Conservation (phyloP, 2,113 vertebrate genomes). For the Gasterosteus aculeatus region DNA sequence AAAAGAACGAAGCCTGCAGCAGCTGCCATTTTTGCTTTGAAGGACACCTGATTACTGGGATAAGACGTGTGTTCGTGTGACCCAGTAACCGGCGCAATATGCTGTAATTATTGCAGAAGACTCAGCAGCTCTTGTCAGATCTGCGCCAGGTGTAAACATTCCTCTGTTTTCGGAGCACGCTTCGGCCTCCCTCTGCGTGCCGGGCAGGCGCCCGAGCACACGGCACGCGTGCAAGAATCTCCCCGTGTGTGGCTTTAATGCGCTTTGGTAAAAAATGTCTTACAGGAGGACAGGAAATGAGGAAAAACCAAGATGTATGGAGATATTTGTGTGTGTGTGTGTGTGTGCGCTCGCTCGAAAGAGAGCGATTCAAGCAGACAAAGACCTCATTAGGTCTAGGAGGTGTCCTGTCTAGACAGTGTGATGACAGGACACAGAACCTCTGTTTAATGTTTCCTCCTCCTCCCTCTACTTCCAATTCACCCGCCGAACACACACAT, state of each 20-base stretch:
- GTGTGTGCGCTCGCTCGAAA: conserved; percentile 14
- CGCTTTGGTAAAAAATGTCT: conserved; percentile 21
- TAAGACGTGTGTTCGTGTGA: conserved; percentile 12
- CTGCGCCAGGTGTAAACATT: conserved; percentile 60
- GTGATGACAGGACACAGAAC: conserved; percentile 78
- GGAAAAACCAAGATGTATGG: conserved; percentile 19
- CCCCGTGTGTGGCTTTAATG: conserved; percentile 13
- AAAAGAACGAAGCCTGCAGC: conserved; percentile 35
- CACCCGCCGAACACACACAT: conserved; percentile 29
- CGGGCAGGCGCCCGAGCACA: background rate
- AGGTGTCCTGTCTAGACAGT: conserved; percentile 78
- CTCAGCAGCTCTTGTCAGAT: conserved; percentile 46
- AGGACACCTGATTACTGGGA: conserved; percentile 43
- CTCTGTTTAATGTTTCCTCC: conserved; percentile 77
- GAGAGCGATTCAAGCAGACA: conserved; percentile 54
- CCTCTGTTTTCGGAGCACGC: conserved; percentile 46
- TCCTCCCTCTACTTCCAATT: conserved; percentile 60
- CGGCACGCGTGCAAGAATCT: background rate
- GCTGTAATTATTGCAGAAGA: conserved; percentile 51
- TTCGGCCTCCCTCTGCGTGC: conserved; percentile 46
- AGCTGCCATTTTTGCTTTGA: conserved; percentile 35
- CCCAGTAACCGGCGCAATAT: conserved; percentile 20
- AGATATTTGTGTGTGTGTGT: conserved; percentile 9
- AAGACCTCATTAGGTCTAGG: conserved; percentile 76
- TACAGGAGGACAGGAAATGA: conserved; percentile 13